Conservation (phyloP, 2,113 vertebrate genomes). For the Peromyscus californicus region DNA sequence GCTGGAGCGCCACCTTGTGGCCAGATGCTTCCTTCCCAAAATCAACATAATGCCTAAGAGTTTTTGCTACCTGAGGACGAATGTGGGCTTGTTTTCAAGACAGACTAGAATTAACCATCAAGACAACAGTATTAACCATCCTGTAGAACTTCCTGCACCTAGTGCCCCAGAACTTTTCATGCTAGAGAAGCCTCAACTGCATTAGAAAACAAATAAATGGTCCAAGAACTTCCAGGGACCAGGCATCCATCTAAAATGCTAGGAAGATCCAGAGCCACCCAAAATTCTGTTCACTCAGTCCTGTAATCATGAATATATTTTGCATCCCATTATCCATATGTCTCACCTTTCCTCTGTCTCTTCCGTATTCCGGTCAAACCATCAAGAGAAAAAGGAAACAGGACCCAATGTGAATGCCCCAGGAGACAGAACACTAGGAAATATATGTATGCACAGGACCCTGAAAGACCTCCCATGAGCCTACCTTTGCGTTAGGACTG, state of each 20-base stretch:
- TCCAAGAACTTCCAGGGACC: not conserved
- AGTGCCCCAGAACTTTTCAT: not conserved
- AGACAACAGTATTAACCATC: not conserved
- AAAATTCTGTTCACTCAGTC: not conserved
- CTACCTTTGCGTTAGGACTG: not conserved
- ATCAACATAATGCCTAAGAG: too few relatives aligned
- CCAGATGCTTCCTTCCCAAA: not conserved
- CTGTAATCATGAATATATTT: not conserved
- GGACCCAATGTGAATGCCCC: not conserved
- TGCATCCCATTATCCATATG: not conserved
- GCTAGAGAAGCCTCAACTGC: not conserved
- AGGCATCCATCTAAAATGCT: not conserved
- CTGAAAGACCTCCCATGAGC: not conserved
- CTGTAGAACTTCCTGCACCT: not conserved
- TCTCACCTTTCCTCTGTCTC: not conserved
- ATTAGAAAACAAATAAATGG: not conserved
- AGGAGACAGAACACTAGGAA: not conserved
- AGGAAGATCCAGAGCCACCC: not conserved
- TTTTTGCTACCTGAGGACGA: not conserved
- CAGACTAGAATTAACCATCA: not conserved
- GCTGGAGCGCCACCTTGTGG: slow-evolving; percentile 73
- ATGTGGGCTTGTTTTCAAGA: not conserved
- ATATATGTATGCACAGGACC: not conserved
- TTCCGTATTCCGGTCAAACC: not conserved
- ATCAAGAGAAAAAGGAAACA: not conserved